Conservation (phyloP, 2,888 invertebrate species). For the Philaethria dido region DNA sequence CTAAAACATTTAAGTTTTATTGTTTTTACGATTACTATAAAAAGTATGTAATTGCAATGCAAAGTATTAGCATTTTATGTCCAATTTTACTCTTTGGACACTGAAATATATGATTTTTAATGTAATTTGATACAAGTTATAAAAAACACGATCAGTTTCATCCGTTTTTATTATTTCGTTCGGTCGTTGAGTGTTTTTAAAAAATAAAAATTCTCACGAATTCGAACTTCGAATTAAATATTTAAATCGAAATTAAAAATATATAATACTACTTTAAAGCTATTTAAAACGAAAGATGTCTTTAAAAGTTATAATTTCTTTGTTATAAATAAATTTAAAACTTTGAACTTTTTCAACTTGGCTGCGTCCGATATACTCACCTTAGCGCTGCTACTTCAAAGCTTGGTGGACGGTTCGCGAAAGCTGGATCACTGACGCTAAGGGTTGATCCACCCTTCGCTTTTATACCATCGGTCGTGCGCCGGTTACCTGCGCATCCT, state of each 20-base stretch:
- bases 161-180: not conserved
- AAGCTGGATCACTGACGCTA: slow-evolving; percentile 26
- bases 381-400: not conserved
- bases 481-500: slow-evolving; percentile 58
- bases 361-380: slow-evolving; percentile 21
- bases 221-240: too few species aligned
- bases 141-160: not conserved
- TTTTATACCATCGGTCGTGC: slow-evolving; percentile 49
- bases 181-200: not conserved
- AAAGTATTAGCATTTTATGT: not conserved
- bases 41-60: not conserved
- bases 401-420: slow-evolving; percentile 11
- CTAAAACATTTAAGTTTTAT: slow-evolving; percentile 9
- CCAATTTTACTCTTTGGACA: not conserved
- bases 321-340: not conserved
- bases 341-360: slow-evolving; percentile 13
- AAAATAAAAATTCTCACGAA: too few species aligned
- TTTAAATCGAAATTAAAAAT: not conserved
- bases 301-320: not conserved
- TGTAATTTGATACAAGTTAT: not conserved
- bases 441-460: slow-evolving; percentile 43
- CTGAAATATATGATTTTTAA: not conserved
- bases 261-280: not conserved
- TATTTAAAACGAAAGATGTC: not conserved
- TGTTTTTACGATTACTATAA: not conserved